Conservation (phyloP, 1,140 invertebrate genomes). For the Solenopsis invicta region DNA sequence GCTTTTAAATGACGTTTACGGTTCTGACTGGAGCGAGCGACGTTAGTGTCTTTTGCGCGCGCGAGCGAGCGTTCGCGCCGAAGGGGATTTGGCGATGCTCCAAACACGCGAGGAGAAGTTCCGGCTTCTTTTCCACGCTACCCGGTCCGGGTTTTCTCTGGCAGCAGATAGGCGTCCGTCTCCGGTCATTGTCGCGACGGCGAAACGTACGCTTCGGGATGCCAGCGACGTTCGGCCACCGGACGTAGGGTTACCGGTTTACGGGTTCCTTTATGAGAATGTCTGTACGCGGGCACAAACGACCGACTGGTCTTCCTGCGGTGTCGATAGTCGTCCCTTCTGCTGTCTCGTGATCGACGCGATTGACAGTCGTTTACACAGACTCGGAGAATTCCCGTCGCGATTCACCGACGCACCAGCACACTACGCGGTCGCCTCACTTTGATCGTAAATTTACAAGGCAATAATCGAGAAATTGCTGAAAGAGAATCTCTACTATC, state of each 20-base stretch:
- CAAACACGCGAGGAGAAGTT: slow-evolving; percentile 14
- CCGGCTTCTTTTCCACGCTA: not conserved
- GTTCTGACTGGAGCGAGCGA: slow-evolving; percentile 5
- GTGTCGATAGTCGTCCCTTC: slow-evolving; percentile 5
- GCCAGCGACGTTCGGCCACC: not conserved
- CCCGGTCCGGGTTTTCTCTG: slow-evolving; percentile 12
- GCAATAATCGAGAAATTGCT: not conserved
- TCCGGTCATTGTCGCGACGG: slow-evolving; percentile 17
- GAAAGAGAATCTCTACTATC: not conserved
- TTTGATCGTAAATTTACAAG: not conserved
- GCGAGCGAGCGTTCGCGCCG: slow-evolving; percentile 26
- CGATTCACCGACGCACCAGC: not conserved
- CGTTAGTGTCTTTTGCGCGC: slow-evolving; percentile 25
- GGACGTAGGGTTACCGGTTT: slow-evolving; percentile 17
- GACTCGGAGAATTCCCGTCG: not conserved
- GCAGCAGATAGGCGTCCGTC: slow-evolving; percentile 18
- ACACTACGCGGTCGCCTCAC: not conserved
- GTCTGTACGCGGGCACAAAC: slow-evolving; percentile 26
- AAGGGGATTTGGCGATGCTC: slow-evolving; percentile 40
- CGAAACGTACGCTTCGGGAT: not conserved
- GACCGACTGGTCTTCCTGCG: slow-evolving; percentile 5
- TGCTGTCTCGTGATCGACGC: slow-evolving; percentile 25
- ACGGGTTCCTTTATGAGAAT: slow-evolving; percentile 11
- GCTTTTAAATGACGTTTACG: slow-evolving; percentile 60
- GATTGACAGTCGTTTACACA: slow-evolving; percentile 14